These are phyloP conservation scores for Elachura formosa DNA, from an alignment of 2,113 vertebrate species.

Conservation along the genomic window DNA sequence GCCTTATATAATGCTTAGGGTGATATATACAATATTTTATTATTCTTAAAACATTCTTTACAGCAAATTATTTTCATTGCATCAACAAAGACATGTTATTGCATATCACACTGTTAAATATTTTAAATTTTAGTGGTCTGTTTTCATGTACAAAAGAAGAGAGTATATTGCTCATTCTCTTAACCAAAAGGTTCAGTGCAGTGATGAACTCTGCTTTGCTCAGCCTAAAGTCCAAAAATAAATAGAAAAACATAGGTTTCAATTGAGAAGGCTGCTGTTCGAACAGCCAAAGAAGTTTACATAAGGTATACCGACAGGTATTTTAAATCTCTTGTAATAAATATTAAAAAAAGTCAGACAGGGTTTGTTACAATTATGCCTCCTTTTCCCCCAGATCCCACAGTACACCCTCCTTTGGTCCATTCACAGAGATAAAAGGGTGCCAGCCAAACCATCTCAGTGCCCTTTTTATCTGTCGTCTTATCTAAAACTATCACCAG, in stretches of 20 bases:
- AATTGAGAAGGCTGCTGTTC: neutral
- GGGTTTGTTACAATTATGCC: too few species aligned
- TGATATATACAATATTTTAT: neutral
- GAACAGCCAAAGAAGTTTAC: neutral
- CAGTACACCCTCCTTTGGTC: neutral
- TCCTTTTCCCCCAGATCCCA: neutral
- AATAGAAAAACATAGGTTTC: neutral
- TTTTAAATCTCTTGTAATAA: neutral
- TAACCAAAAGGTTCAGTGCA: neutral
- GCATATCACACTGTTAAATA: neutral
- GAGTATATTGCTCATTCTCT: neutral
- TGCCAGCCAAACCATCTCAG: neutral
- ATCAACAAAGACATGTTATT: neutral
- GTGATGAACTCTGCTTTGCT: neutral
- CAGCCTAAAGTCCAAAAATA: neutral
- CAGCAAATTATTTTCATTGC: neutral
- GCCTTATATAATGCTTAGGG: neutral
- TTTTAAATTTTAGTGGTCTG: neutral
- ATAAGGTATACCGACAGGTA: neutral
- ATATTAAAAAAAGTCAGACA: too few species aligned
- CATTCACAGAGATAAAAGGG: neutral
- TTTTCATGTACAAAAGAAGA: neutral
- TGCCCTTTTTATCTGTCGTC: neutral
- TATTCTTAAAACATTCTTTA: conserved; percentile 13
- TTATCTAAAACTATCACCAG: neutral